Evolutionary conservation across 2,888 invertebrate genomes (phyloP), one percentile per base, ranked within the genome.

Genomic region (Drosophila anceps): DNA sequence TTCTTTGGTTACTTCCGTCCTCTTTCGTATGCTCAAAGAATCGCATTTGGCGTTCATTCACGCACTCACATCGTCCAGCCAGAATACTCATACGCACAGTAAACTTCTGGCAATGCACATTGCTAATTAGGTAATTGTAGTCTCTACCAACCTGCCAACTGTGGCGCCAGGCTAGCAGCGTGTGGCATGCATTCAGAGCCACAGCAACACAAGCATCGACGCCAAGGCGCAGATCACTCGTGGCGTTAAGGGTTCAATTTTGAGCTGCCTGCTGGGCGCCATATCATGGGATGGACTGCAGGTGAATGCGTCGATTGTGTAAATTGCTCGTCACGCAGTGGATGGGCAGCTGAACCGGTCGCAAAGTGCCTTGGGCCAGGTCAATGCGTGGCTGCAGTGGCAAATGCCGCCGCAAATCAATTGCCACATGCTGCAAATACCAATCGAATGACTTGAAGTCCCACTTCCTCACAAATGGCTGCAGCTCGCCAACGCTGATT

Each of bases 391-490:
- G 98, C 0, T 97, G 93, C 0, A 96, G 96, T 0, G 98, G 98
- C 92, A 98, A 99, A 50, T 96, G 96, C 58, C 96, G 95, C 0
- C 96, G 94, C 67, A 98, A 94, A 92, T 98, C 98, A 91, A 97
- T 98, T 0, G 98, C 98, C 33, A 99, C 94, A 88, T 96, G 95
- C 63, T 96, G 95, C 94, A 98, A 97, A 91, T 98, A 98, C 98
- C 98, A 98, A 72, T 96, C 96, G 93, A 99, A 99, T 0, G 97
- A 93, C 94, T 44, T 9, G 53, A 35, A 9, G n/a, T 29, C 5
- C 15, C 18, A 9, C 20, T 43, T 33, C 95, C 90, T 24, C 98
- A 15, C 13, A 0, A 8, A 10, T 0, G 6, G 4, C 10, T 41
- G 35, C 18, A 33, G 1, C 0, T 41, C 39, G 93, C 44, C 8